Evolutionary conservation across 2,797 vertebrate species (phyloP).

Genomic region (Echiichthys vipera): DNA sequence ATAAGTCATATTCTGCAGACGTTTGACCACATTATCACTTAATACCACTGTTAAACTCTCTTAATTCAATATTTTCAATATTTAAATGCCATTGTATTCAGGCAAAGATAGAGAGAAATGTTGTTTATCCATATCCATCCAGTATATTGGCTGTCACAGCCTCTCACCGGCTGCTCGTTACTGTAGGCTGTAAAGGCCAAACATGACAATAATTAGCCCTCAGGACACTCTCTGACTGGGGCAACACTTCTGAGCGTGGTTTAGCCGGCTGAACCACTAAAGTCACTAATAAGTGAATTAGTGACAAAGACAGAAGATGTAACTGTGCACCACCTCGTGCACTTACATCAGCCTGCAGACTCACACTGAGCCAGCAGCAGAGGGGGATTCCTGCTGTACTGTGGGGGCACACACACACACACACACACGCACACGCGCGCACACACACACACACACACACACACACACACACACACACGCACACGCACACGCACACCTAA

Average conservation of each 20-base stretch:
- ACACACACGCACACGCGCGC: too few species aligned
- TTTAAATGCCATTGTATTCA: too few species aligned
- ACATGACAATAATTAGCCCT: constrained; percentile 26
- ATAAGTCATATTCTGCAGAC: neutral
- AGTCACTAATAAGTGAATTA: neutral
- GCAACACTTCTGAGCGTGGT: neutral
- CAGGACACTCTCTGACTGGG: neutral
- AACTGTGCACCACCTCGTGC: neutral
- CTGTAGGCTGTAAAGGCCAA: constrained; percentile 15
- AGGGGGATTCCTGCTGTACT: constrained; percentile 1
- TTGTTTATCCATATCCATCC: neutral
- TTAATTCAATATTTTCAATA: too few species aligned
- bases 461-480: too few species aligned
- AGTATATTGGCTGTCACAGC: neutral
- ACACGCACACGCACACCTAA: too few species aligned
- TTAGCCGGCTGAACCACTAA: neutral
- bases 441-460: too few species aligned
- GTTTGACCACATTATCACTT: neutral
- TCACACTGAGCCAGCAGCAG: constrained; percentile 56
- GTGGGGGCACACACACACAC: too few species aligned
- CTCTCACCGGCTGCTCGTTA: constrained; percentile 16
- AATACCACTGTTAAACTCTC: too few species aligned
- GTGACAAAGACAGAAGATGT: too few species aligned
- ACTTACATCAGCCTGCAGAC: constrained; percentile 10
- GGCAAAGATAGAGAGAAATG: too few species aligned